Base-by-base conservation (phyloP, 2,797 vertebrate species). In the Saguinus oedipus region DNA sequence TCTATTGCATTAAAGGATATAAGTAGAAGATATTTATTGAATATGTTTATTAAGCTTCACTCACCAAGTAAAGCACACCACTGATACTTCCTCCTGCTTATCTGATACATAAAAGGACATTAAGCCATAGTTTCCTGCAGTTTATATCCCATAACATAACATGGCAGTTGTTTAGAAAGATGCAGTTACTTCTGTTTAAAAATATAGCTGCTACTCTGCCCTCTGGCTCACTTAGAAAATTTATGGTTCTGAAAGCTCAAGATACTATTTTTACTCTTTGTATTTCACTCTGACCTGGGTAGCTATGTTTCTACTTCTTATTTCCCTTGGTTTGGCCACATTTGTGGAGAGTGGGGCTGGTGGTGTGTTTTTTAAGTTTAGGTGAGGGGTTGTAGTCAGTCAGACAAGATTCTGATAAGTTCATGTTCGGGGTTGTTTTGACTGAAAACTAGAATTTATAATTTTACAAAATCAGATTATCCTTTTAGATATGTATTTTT, bases 221-320 rank as follows among this genome's bases (percentile, higher is more conserved):
- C 90, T 89, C 82, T 95, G 88, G 88, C 91, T 97, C 94, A 80
- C 93, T 83, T 93, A 83, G 93, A 96, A 95, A 91, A 48, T 4
- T 72, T 75, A 27, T 81, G 85, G 10, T 91, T 94, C 75, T 93
- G 61, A 90, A 93, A 84, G 70, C 36, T 85, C 70, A 78, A 39
- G 70, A 61, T 53, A 36, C 74, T 90, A 93, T 90, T 95, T 96
- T 90, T 79, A 88, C 7, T 78, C n/a, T 88, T 93, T n/a, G 72
- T 88, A 76, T 85, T 80, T 74, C 30, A 61, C 70, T 22, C 33
- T 46, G 81, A 76, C 22, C 88, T 92, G 5, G 70, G 36, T 75
- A 24, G 55, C 55, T 78, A 2, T 42, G 80, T 50, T 92, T n/a
- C n/a, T 64, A 86, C 17, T 59, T 90, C 75, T 95, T 24, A 48